Evolutionary conservation across 2,888 invertebrate species (phyloP).

Genomic region (Athalia circularis): DNA sequence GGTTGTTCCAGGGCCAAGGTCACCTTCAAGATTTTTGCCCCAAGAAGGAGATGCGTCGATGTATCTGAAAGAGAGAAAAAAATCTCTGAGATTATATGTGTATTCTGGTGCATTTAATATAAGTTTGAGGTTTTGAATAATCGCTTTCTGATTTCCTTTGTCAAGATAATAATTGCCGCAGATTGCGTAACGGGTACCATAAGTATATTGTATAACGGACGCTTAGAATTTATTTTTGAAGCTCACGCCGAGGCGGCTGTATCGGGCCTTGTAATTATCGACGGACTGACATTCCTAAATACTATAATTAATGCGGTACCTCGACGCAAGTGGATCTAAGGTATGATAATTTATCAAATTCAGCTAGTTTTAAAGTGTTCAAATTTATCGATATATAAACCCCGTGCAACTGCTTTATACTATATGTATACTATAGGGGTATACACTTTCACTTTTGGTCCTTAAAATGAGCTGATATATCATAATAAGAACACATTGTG

Average conservation of each 20-base stretch:
- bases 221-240: no score
- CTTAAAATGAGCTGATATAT: no score
- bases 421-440: no score
- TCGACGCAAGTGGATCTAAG: background rate
- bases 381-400: background rate
- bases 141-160: background rate
- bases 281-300: slow-evolving; percentile 24
- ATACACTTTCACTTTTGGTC: slow-evolving; percentile 1
- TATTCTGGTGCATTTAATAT: background rate
- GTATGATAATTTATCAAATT: slow-evolving; percentile 28
- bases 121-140: slow-evolving; percentile 1
- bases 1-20: slow-evolving; percentile 78
- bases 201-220: no score
- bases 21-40: slow-evolving; percentile 79
- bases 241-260: background rate
- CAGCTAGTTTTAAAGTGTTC: background rate
- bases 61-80: slow-evolving; percentile 71
- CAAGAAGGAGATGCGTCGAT: slow-evolving; percentile 79
- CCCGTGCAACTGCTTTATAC: no score
- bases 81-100: background rate
- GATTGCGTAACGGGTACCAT: slow-evolving; percentile 20
- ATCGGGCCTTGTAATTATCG: slow-evolving; percentile 29
- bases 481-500: background rate
- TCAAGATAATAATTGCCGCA: slow-evolving; percentile 27
- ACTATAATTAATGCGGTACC: slow-evolving; percentile 28